phyloP scores from a whole-genome alignment of 2,113 vertebrate genomes.

The Lophotis ruficrista region DNA sequence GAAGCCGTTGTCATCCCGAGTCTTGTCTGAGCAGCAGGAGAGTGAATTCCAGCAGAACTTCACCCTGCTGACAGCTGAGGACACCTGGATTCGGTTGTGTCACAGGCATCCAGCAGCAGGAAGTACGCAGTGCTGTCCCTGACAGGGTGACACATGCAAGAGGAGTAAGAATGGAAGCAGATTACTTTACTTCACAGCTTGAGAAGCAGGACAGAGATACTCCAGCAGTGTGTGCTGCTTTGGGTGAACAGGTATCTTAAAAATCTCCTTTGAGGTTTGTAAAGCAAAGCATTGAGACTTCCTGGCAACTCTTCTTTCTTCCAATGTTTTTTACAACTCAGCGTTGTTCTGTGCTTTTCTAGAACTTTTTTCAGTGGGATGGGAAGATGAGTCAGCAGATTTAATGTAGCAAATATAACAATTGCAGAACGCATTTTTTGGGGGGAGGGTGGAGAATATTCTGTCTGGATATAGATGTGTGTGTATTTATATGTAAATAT shows the following conservation, averaged over 20 bases:
- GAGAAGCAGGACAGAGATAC: not conserved
- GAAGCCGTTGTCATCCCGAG: not conserved
- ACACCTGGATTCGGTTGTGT: not conserved
- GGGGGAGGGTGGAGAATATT: not conserved
- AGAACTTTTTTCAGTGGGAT: not conserved
- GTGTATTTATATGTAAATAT: not conserved
- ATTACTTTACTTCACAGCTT: not conserved
- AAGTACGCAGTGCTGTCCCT: accelerated
- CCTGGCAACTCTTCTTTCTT: not conserved
- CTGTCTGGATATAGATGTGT: not conserved
- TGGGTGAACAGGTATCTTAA: not conserved
- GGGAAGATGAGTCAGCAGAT: slow-evolving; percentile 13
- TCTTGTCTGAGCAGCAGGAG: not conserved
- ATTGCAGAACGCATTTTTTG: not conserved
- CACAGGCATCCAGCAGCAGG: not conserved
- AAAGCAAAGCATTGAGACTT: not conserved
- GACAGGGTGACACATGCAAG: not conserved
- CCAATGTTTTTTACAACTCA: not conserved
- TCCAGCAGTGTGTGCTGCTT: not conserved
- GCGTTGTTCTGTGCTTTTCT: slow-evolving; percentile 20
- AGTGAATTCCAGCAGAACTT: not conserved
- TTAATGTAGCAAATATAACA: not conserved
- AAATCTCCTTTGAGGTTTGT: not conserved
- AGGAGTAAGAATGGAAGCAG: not conserved
- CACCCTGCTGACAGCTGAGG: not conserved